Percentiles rank a stretch among this genome's conserved stretches.
Conservation (phyloP, 2,888 invertebrate genomes). For the Xestoiulus laeticollis region DNA sequence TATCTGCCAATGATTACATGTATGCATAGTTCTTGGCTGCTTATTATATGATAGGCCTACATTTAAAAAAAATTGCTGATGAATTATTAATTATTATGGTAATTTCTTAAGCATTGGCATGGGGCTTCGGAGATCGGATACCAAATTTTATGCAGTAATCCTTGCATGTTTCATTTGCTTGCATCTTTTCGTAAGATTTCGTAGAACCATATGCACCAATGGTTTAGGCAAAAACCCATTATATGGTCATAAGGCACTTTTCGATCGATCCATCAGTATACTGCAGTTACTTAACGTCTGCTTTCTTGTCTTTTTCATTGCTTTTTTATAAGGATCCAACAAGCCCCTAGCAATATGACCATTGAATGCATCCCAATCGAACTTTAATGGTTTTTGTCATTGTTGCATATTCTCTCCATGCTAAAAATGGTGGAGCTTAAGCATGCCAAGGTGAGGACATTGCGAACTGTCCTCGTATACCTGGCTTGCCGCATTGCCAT, state of each 20-base stretch:
- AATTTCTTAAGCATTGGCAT: not conserved
- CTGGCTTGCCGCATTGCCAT: constrained; percentile 13
- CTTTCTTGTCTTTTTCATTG: not conserved
- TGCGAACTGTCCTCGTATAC: not conserved
- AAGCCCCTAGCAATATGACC: too few relatives aligned
- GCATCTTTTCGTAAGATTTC: not conserved
- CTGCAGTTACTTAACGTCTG: not conserved
- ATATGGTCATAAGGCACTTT: not conserved
- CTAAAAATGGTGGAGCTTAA: not conserved
- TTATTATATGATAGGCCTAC: not conserved
- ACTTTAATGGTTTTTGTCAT: too few relatives aligned
- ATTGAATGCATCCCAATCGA: too few relatives aligned
- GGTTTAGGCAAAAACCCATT: not conserved
- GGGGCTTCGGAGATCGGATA: not conserved
- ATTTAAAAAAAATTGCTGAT: not conserved
- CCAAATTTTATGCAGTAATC: not conserved
- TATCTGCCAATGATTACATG: not conserved
- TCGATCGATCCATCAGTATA: constrained; percentile 1
- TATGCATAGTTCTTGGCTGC: not conserved
- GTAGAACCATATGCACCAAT: not conserved
- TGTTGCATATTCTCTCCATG: not conserved
- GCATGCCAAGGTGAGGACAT: not conserved
- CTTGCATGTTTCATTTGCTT: not conserved
- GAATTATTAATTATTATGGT: constrained; percentile 3
- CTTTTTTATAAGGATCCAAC: too few relatives aligned